Percentiles rank a stretch among this genome's conserved stretches.
These are phyloP conservation scores for Vidua chalybeata DNA, from an alignment of 2,113 vertebrate genomes.

Conservation along the genomic window DNA sequence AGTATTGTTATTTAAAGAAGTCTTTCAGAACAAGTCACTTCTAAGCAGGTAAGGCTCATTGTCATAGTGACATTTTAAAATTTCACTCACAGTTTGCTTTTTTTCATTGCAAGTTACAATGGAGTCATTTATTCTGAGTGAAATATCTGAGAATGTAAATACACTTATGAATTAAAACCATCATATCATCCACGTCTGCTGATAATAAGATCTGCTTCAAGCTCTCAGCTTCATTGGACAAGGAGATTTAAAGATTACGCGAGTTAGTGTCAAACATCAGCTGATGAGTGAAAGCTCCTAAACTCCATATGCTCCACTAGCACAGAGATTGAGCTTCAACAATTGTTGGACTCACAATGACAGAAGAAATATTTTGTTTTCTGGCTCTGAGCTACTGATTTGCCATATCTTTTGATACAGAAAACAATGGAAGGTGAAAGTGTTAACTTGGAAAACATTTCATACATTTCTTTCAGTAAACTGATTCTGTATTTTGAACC, in stretches of 20 bases:
- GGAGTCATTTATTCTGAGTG: background rate
- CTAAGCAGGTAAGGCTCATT: background rate
- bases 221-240: background rate
- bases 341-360: background rate
- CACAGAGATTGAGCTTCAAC: background rate
- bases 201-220: background rate
- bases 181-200: fast-evolving
- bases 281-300: background rate
- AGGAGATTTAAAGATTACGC: background rate
- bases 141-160: background rate
- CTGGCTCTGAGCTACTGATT: background rate
- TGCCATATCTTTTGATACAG: background rate
- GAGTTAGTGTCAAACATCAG: background rate
- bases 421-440: background rate
- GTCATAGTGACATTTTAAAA: background rate
- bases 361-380: background rate
- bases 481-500: background rate
- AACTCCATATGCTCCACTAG: background rate
- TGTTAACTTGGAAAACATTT: background rate
- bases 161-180: background rate
- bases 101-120: background rate
- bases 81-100: background rate
- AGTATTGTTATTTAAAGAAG: background rate
- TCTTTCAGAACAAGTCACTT: background rate
- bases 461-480: background rate